phyloP scores from a whole-genome alignment of 2,888 invertebrate genomes.

The Meiosimyza platycephala region DNA sequence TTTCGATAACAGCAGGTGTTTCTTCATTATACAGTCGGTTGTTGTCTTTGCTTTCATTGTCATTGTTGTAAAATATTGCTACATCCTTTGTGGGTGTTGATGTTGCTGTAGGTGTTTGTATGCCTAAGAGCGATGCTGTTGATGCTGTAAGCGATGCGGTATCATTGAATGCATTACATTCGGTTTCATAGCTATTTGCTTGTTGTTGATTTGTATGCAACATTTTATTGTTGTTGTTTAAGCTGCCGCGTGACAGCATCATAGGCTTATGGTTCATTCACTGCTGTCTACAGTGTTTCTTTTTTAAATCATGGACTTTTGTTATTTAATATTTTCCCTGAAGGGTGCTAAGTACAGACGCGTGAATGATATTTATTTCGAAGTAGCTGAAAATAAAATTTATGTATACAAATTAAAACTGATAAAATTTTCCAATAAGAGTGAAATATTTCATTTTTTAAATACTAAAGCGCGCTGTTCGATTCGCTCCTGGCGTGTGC shows the following conservation, averaged over 20 bases:
- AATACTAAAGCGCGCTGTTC: too few species aligned
- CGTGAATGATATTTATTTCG: too few species aligned
- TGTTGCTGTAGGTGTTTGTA: conserved; percentile 31
- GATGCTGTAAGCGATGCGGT: conserved; percentile 41
- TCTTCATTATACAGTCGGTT: background rate
- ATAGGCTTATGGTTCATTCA: conserved; percentile 1
- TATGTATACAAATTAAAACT: too few species aligned
- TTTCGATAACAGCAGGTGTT: background rate
- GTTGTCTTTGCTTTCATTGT: conserved; percentile 3
- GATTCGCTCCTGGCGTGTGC: too few species aligned
- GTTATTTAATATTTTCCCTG: background rate
- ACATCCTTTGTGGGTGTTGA: conserved; percentile 19
- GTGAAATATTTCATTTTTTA: too few species aligned
- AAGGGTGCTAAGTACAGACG: too few species aligned
- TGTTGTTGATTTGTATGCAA: conserved; percentile 24
- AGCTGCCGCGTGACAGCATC: conserved; percentile 30
- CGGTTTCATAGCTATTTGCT: conserved; percentile 33
- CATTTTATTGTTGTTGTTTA: background rate
- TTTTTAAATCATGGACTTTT: background rate
- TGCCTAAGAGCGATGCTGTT: conserved; percentile 46
- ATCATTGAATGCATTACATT: conserved; percentile 9
- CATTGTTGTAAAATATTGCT: background rate
- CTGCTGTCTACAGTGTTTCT: background rate
- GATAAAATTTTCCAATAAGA: too few species aligned
- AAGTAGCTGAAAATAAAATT: too few species aligned